Evolutionary conservation across 2,888 invertebrate genomes (phyloP), one percentile per base, ranked within the genome.

Genomic region (Prosopocoilus inquinatus): DNA sequence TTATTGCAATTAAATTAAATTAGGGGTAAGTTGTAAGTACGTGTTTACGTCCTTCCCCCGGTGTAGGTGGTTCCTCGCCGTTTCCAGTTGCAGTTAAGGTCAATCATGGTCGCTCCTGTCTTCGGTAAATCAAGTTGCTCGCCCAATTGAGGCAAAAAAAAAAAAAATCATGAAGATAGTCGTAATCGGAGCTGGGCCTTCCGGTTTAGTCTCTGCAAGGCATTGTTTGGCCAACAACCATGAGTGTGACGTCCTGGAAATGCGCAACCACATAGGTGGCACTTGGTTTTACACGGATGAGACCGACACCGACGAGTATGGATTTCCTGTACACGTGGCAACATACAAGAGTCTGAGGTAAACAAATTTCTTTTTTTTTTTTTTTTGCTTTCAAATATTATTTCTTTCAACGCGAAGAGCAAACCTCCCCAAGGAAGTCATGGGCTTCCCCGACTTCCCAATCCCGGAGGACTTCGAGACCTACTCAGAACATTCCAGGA

Each of bases 341-440:
- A 94, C 95, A 92, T 96, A 96, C 71, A 84, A 89, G 69, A 89
- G 88, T 69, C 80, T 96, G 50, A 87, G 88, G 95, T 94, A 75
- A 74, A 13, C 2, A 38, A 11, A 38, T 3, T 12, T 0, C 4
- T 9, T 1, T 12, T 38, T 11, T n/a, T n/a, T n/a, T n/a, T n/a
- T n/a, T n/a, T n/a, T n/a, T n/a, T n/a, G n/a, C n/a, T n/a, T n/a
- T n/a, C n/a, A 38, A 38, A 38, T 1, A 7, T 38, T 38, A 9
- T n/a, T 16, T 50, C 8, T n/a, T n/a, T n/a, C n/a, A n/a, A n/a
- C 38, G 80, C 82, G 35, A 80, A 95, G 95, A 69, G 94, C 95
- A 0, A 96, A 96, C 76, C 81, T 96, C 8, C 96, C 96, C 0
- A 95, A 94, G 72, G 94, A 96, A 79, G 84, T 92, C 2, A 96